Base-by-base conservation (phyloP, 2,797 vertebrate species). In the Hozukius guyotensis region DNA sequence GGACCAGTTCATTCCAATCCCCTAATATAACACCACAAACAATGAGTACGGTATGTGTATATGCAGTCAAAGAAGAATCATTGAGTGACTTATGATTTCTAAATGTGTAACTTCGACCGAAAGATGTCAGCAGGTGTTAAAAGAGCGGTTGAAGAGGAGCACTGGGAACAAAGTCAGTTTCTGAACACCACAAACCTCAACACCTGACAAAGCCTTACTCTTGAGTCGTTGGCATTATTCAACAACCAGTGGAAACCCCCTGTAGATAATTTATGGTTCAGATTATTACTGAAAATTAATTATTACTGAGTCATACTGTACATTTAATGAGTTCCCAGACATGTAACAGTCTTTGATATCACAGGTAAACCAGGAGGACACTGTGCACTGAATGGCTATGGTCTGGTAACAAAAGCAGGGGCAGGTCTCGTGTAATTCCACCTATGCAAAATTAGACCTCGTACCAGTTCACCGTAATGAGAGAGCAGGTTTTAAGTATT, bases 401-500 rank as follows among this genome's bases (percentile, higher is more conserved):
- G 9, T 56, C 25, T 14, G 20, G 60, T 75, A 63, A 87, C 20
- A 36, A n/a, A 68, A 72, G 64, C 5, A 57, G 46, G 46, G 18
- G 60, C 60, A 56, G 4, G 18, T 63, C 31, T 72, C 2, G 8
- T 71, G 82, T 88, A 83, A 87, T 66, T 76, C 72, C 38, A 84
- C 36, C 80, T 42, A 14, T 60, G 78, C 56, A 81, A 85, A 72
- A 32, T 75, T 36, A 77, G 32, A 72, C 74, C 32, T 36, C 16
- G 14, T 71, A 64, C 61, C 22, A 8, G 16, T 56, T 68, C 59
- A 49, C 5, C 42, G 89, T 86, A 93, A 93, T 55, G 10, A 75
- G 82, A 92, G 80, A 81, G 16, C 22, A 10, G 53, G 67, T 52
- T 83, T 75, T 2, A 79, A 66, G 63, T 20, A 68, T 75, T 84